Base-by-base conservation (phyloP, 37 sponge, comb jelly and placozoan genomes). In the Crambe crambe region DNA sequence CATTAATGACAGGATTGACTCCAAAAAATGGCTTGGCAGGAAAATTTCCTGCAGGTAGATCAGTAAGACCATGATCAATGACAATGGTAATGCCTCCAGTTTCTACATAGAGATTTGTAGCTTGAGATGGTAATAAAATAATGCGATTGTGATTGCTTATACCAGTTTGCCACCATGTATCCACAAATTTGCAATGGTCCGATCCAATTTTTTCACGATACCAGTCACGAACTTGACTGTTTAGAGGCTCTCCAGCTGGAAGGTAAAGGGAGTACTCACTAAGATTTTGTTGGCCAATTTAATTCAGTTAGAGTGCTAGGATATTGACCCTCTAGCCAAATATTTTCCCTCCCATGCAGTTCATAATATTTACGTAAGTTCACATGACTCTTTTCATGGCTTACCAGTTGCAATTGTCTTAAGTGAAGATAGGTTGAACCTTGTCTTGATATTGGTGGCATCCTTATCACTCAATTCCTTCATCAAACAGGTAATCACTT, bases 221-320 rank as follows among this genome's bases (percentile, higher is more conserved):
- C 71, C 71, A 70, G 42, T 70, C 71, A 18, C 21, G 26, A 3
- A 75, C 81, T 65, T 74, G 47, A n/a, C 72, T 58, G 59, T 80
- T 80, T 23, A 87, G 27, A 31, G 87, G 81, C 74, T 87, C 87
- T 21, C 87, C 87, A 51, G 73, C 87, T 47, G 12, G 6, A 54
- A 54, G 18, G 56, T 20, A 20, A 54, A 20, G n/a, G n/a, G n/a
- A 47, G 12, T 12, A 47, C 12, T 15, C n/a, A n/a, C n/a, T n/a
- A 54, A 20, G 18, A 54, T 54, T 54, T 54, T 54, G 10, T 20
- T 20, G 18, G 18, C 10, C 10, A 54, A 20, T 10, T 54, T 10
- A 18, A 54, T 54, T 10, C 56, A 54, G 56, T 54, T 10, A 20
- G 17, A 54, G 56, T 20, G 18, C 10, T 54, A 18, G 18, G 18